These are phyloP conservation scores for Orchestia grillus DNA, from an alignment of 1,140 invertebrate species.

Conservation along the genomic window DNA sequence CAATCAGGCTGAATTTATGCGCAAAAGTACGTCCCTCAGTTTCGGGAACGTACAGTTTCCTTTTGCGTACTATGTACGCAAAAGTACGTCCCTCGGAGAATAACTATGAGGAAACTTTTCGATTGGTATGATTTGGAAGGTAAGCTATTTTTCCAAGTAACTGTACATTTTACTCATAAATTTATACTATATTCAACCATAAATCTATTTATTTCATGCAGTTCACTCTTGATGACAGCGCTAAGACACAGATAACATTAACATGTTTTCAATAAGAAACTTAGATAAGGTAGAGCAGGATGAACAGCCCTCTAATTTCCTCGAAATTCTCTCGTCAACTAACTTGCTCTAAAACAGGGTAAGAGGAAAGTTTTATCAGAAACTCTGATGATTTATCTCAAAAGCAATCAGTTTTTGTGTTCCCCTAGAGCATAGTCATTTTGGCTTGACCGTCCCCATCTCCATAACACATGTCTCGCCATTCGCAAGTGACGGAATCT, in stretches of 20 bases:
- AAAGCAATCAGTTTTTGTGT: constrained; percentile 13
- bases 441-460: constrained; percentile 52
- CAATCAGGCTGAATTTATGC: constrained; percentile 48
- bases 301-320: not conserved
- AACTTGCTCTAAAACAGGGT: not conserved
- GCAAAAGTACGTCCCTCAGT: constrained; percentile 35
- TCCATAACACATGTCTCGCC: constrained; percentile 52
- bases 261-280: not conserved
- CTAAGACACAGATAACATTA: not conserved
- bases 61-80: no score
- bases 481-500: constrained; percentile 54
- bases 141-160: not conserved
- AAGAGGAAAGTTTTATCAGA: not conserved
- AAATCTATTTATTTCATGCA: not conserved
- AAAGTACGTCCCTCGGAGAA: not conserved
- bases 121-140: not conserved
- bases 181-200: not conserved
- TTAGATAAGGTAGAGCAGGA: not conserved
- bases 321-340: not conserved
- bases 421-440: constrained; percentile 40
- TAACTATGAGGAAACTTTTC: constrained; percentile 9
- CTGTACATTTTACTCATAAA: not conserved
- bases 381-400: not conserved
- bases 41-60: not conserved
- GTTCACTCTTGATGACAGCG: not conserved